Percentiles rank a stretch among this genome's conserved stretches.
These are phyloP conservation scores for Tragelaphus strepsiceros DNA, from an alignment of 2,113 vertebrate species.

Conservation along the genomic window DNA sequence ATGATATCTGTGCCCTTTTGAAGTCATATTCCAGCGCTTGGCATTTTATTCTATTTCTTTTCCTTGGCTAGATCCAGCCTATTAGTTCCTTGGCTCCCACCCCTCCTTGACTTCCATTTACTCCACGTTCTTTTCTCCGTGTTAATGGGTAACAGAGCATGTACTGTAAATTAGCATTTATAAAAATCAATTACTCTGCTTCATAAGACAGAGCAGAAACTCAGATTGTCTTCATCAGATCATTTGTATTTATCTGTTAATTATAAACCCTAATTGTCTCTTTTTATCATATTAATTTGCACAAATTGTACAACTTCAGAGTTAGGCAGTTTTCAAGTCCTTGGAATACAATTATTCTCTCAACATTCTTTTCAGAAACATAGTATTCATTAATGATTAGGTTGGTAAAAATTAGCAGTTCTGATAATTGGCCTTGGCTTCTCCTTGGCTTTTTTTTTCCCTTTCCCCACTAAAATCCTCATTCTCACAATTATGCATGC, in stretches of 20 bases:
- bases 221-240: conserved; percentile 84
- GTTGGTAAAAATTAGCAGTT: conserved; percentile 82
- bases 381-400: conserved; percentile 83
- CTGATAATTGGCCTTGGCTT: conserved; percentile 84
- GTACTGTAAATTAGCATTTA: conserved; percentile 85
- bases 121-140: conserved; percentile 75
- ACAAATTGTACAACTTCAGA: conserved; percentile 84
- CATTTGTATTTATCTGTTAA: conserved; percentile 89
- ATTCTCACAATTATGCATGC: conserved; percentile 78
- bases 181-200: conserved; percentile 87
- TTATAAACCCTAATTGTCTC: conserved; percentile 87
- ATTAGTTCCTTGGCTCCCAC: conserved; percentile 62
- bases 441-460: conserved; percentile 79
- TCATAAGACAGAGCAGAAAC: conserved; percentile 82
- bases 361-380: conserved; percentile 81
- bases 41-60: conserved; percentile 12
- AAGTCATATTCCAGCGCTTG: conserved; percentile 12
- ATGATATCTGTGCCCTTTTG: background rate
- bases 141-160: conserved; percentile 83
- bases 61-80: conserved; percentile 24
- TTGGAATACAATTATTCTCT: conserved; percentile 83
- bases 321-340: conserved; percentile 82
- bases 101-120: conserved; percentile 77
- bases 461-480: conserved; percentile 78
- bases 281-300: conserved; percentile 87